A percentile compares a stretch with the other conserved stretches of the same genome.
Conservation (phyloP, 2,113 vertebrate genomes). For the Dromaius novaehollandiae region DNA sequence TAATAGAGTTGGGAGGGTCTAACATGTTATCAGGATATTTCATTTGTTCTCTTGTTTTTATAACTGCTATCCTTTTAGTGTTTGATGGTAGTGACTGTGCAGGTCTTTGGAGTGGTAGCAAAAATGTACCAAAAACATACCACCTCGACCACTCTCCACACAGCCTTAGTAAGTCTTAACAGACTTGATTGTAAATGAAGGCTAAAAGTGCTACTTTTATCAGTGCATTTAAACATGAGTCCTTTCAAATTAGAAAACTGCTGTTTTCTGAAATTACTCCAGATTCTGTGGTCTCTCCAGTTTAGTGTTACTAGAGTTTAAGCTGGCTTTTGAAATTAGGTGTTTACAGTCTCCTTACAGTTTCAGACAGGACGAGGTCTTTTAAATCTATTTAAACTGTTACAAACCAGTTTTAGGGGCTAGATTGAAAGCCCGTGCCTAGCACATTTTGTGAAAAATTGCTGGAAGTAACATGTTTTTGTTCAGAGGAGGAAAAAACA, state of each 20-base stretch:
- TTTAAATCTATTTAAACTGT: neutral
- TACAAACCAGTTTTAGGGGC: neutral
- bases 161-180: accelerated
- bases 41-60: neutral
- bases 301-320: neutral
- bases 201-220: neutral
- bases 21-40: neutral
- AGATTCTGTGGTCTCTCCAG: neutral
- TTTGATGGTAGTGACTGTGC: neutral
- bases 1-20: too few species aligned
- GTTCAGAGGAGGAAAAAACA: neutral
- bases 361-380: neutral
- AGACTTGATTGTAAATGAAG: neutral
- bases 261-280: neutral
- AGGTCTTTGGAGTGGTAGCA: neutral
- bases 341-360: neutral
- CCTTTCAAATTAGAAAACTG: neutral
- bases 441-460: neutral
- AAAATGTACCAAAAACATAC: neutral
- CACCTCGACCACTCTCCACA: neutral
- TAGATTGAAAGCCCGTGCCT: neutral
- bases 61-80: neutral
- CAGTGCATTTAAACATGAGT: neutral
- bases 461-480: neutral
- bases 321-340: neutral